Base-by-base conservation (phyloP, 92 coral and sea anemone species). In the Diadumene lineata region DNA sequence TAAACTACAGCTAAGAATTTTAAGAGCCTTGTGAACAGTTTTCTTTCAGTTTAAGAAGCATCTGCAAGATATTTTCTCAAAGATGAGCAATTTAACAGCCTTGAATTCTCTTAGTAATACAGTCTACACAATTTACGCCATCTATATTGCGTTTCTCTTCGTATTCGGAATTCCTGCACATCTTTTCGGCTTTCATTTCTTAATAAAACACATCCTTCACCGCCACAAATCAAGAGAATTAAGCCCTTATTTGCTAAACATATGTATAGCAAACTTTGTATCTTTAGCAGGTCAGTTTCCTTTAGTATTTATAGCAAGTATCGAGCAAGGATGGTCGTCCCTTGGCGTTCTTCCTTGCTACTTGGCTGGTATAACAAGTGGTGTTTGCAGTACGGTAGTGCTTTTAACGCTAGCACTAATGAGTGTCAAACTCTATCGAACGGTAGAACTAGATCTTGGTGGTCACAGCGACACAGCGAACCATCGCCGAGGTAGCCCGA, bases 211-310 rank as follows among this genome's bases (percentile, higher is more conserved):
- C 43, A 28, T 28, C 15, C 75, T 67, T 30, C 66, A 68, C 0
- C 55, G 62, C 2, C 76, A 78, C 26, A 64, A 55, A 26, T 10
- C 82, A 18, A 67, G 65, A 8, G 87, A 87, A 23, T 67, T 87
- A 21, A 84, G 82, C 8, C 90, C 92, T 25, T 90, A 83, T 70
- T 84, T 87, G 26, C 29, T 87, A 22, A 90, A 84, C 85, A 79
- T 90, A 43, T 84, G 85, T 9, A 21, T 77, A 11, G 89, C 89
- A 29, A 87, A 90, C 78, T 74, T 83, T 32, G 15, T 90, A 7
- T 71, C 77, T 55, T 27, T 90, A 7, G 8, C 81, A 11, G 64
- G 78, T 3, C 81, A 87, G 23, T 78, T 87, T 26, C 96, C 96
- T 18, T 72, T 89, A 19, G 74, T 77, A 4, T 80, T 87, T 32